Evolutionary conservation across 2,797 vertebrate species (phyloP).

Genomic region (Rhincodon typus): DNA sequence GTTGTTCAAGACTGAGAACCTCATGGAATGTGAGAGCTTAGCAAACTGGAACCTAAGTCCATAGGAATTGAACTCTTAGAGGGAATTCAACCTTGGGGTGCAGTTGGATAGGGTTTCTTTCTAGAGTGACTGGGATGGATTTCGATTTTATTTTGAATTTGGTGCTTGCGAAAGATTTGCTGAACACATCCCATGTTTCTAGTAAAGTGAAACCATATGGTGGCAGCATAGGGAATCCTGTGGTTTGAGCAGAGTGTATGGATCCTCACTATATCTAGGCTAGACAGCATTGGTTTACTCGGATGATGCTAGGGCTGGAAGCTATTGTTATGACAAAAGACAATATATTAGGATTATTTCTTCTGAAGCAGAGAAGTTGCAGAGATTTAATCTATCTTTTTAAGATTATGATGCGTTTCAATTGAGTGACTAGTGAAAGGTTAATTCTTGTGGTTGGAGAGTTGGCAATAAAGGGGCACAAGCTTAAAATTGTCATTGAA

Average conservation of each 20-base stretch:
- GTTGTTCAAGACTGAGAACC: neutral
- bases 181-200: neutral
- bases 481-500: neutral
- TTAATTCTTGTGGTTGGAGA: neutral
- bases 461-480: neutral
- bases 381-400: neutral
- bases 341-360: neutral
- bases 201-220: neutral
- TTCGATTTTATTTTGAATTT: neutral
- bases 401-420: neutral
- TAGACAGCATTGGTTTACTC: neutral
- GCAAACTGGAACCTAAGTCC: neutral
- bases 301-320: neutral
- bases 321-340: neutral
- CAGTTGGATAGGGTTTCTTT: neutral
- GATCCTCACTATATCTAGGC: too few relatives aligned
- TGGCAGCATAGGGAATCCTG: neutral
- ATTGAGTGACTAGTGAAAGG: neutral
- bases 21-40: neutral
- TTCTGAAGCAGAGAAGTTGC: neutral
- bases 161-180: neutral
- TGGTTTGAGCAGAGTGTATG: neutral
- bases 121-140: neutral
- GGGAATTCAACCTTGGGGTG: neutral
- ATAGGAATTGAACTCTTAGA: neutral